A percentile compares a stretch with the other conserved stretches of the same genome.
Evolutionary conservation across 53 echinoderm and acorn worm genomes (phyloP).

Genomic region (Arbacia lixula): DNA sequence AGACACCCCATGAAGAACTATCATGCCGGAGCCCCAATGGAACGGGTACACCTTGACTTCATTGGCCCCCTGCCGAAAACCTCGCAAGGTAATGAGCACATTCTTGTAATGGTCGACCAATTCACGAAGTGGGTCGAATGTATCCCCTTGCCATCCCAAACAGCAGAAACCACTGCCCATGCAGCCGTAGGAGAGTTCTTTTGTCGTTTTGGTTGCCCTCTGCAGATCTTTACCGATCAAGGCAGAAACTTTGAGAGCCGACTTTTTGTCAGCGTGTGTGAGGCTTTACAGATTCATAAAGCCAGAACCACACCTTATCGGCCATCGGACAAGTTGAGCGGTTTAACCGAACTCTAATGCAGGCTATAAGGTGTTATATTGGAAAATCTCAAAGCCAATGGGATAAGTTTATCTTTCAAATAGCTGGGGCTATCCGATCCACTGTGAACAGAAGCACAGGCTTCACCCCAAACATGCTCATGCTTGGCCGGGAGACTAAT

Average conservation of each 20-base stretch:
- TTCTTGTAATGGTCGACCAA: neutral
- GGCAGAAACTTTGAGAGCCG: constrained; percentile 65
- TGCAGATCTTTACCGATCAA: constrained; percentile 52
- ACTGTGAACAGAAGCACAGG: constrained; percentile 61
- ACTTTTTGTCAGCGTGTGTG: constrained; percentile 30
- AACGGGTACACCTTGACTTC: constrained; percentile 66
- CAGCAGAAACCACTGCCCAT: neutral
- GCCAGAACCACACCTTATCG: constrained; percentile 56
- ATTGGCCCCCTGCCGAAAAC: constrained; percentile 66
- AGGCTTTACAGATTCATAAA: constrained; percentile 63
- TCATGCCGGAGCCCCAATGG: constrained; percentile 69
- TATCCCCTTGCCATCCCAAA: neutral
- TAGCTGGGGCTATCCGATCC: constrained; percentile 51
- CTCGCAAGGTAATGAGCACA: constrained; percentile 14
- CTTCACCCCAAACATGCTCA: constrained; percentile 64
- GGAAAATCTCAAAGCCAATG: constrained; percentile 34
- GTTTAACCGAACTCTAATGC: constrained; percentile 66
- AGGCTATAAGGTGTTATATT: constrained; percentile 53
- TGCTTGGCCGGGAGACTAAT: constrained; percentile 60
- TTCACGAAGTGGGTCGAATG: constrained; percentile 23
- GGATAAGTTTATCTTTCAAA: no score
- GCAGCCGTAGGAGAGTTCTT: constrained; percentile 12
- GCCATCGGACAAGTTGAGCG: constrained; percentile 68
- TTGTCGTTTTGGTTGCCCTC: constrained; percentile 9
- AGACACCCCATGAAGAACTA: constrained; percentile 39